Conservation (phyloP, 2,113 vertebrate genomes). For the Ammodytes dubius region DNA sequence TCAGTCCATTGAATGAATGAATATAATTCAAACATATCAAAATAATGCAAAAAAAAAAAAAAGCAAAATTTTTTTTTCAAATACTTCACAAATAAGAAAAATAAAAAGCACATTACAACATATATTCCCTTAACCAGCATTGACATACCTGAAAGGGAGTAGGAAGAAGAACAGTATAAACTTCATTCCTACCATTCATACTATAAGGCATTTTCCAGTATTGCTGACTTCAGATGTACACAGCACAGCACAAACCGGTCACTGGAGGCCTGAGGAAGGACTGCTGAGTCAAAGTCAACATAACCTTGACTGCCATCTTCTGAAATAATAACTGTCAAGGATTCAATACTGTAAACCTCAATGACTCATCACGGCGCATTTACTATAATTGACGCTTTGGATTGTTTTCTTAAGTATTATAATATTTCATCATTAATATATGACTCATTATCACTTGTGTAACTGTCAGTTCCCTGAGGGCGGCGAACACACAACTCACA, state of each 20-base stretch:
- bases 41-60: no score
- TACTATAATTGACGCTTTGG: not conserved
- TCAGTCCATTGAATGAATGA: not conserved
- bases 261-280: slow-evolving; percentile 27
- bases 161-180: no score
- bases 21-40: no score
- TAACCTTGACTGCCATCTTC: slow-evolving; percentile 44
- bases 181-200: not conserved
- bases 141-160: no score
- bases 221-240: slow-evolving; percentile 39
- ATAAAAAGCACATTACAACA: no score
- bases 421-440: not conserved
- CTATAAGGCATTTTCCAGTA: not conserved
- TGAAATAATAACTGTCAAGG: not conserved
- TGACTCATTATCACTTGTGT: not conserved
- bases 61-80: no score
- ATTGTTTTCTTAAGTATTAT: not conserved
- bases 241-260: slow-evolving; percentile 12
- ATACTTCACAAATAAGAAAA: no score
- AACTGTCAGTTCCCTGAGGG: not conserved
- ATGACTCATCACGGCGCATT: not conserved
- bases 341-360: not conserved
- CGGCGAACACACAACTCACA: not conserved
- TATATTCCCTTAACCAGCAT: no score
- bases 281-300: slow-evolving; percentile 52